Base-by-base conservation (phyloP, 53 echinoderm and acorn worm species). In the Glandiceps talaboti region DNA sequence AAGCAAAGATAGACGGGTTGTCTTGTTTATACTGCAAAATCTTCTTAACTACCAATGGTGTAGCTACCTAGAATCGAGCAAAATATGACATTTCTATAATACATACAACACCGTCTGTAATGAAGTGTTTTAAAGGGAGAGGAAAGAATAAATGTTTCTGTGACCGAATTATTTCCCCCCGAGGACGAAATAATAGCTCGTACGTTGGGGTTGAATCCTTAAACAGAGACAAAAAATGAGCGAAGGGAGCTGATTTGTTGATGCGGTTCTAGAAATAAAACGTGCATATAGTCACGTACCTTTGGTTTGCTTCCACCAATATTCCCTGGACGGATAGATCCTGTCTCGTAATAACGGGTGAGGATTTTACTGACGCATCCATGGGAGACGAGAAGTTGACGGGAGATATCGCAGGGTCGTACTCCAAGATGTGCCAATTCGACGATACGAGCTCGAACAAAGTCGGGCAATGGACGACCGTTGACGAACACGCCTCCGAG, bases 241-340 rank as follows among this genome's bases (percentile, higher is more conserved):
- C n/a, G n/a, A n/a, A n/a, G n/a, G n/a, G n/a, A n/a, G n/a, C n/a
- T n/a, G n/a, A n/a, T n/a, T n/a, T n/a, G n/a, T n/a, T n/a, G n/a
- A n/a, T n/a, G n/a, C n/a, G n/a, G n/a, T n/a, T n/a, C n/a, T n/a
- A n/a, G n/a, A n/a, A n/a, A n/a, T n/a, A n/a, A n/a, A n/a, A 31
- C 31, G 6, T n/a, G n/a, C n/a, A n/a, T n/a, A n/a, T n/a, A n/a
- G n/a, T n/a, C n/a, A 30, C 82, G 76, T 31, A 96, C 97, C 97
- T 96, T 96, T 30, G 97, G 92, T 77, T 95, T 95, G 80, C 97
- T 96, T 74, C 97, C 97, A 30, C 97, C 97, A 77, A 96, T 96
- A 82, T 92, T 96, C 12, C 97, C 97, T 30, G 97, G 97, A 30
- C 91, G 81, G 81, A 96, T 96, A 73, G 97, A 96, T 0, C 97